These are phyloP conservation scores for Cephus runcator DNA, from an alignment of 2,888 invertebrate genomes.

Conservation along the genomic window DNA sequence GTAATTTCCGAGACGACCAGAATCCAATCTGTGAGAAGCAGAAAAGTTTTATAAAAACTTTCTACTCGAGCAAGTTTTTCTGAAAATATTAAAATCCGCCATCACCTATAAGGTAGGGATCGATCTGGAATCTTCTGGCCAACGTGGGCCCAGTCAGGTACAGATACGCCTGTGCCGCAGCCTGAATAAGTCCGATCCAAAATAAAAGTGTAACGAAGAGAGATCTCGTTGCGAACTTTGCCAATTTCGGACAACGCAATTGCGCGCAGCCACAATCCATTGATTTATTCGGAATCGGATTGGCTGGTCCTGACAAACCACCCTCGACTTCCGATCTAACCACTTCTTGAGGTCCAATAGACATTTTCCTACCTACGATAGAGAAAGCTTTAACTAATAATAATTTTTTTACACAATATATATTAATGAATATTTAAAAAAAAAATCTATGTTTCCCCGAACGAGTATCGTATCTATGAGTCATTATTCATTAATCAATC, in stretches of 20 bases:
- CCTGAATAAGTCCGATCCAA: conserved; percentile 54
- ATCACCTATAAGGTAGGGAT: conserved; percentile 53
- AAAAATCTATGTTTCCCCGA: background rate
- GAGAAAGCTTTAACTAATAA: background rate
- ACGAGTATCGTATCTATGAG: background rate
- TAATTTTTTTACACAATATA: background rate
- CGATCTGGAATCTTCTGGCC: conserved; percentile 54
- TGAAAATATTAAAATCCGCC: background rate
- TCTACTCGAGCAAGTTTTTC: background rate
- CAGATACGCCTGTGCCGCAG: conserved; percentile 53
- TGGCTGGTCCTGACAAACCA: conserved; percentile 55
- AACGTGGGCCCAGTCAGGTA: conserved; percentile 51
- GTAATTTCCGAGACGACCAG: conserved; percentile 69
- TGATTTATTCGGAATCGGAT: conserved; percentile 55
- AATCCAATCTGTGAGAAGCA: conserved; percentile 69
- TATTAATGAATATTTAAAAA: too few relatives aligned
- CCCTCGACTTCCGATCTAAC: conserved; percentile 54
- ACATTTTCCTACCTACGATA: conserved; percentile 35
- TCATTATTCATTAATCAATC: background rate
- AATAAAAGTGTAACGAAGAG: conserved; percentile 52
- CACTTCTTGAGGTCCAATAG: conserved; percentile 52
- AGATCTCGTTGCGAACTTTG: conserved; percentile 57
- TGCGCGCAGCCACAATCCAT: conserved; percentile 60
- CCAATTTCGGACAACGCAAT: conserved; percentile 53
- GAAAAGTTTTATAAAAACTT: conserved; percentile 10